A percentile compares a stretch with the other conserved stretches of the same genome.
These are phyloP conservation scores for Apomyelois bistriatella DNA, from an alignment of 2,888 invertebrate species.

Conservation along the genomic window DNA sequence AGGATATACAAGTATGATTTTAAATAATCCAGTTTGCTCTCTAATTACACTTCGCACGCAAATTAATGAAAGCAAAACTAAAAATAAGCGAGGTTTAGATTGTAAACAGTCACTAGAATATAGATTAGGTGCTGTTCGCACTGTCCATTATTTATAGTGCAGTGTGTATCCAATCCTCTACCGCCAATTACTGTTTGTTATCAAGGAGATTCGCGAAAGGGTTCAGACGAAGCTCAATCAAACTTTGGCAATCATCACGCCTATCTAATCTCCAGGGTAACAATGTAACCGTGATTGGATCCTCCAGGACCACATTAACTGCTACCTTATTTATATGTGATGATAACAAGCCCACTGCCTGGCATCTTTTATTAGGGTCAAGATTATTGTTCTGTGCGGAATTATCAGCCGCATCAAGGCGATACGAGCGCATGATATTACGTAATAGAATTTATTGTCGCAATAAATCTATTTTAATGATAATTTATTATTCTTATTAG, in stretches of 20 bases:
- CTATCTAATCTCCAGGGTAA: conserved; percentile 69
- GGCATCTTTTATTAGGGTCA: conserved; percentile 34
- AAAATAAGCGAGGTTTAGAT: no score
- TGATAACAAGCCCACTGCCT: conserved; percentile 48
- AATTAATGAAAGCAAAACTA: no score
- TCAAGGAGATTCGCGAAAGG: conserved; percentile 65
- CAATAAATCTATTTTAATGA: conserved; percentile 9
- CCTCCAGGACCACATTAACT: conserved; percentile 60
- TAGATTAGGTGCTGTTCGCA: conserved; percentile 17
- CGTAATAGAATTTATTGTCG: conserved; percentile 14
- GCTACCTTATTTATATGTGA: conserved; percentile 58
- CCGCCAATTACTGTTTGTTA: conserved; percentile 62
- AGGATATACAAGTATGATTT: no score
- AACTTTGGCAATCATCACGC: conserved; percentile 75
- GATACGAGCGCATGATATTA: conserved; percentile 17
- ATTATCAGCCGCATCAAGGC: conserved; percentile 19
- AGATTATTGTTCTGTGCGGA: conserved; percentile 29
- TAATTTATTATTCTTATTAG: background rate
- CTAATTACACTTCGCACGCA: no score
- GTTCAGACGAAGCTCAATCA: conserved; percentile 69
- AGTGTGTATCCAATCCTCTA: conserved; percentile 46
- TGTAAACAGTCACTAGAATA: background rate
- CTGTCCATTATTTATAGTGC: conserved; percentile 35
- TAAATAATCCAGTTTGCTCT: no score
- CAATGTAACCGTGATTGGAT: conserved; percentile 67